phyloP scores from a whole-genome alignment of 2,888 invertebrate genomes.

The Fragum sueziense region DNA sequence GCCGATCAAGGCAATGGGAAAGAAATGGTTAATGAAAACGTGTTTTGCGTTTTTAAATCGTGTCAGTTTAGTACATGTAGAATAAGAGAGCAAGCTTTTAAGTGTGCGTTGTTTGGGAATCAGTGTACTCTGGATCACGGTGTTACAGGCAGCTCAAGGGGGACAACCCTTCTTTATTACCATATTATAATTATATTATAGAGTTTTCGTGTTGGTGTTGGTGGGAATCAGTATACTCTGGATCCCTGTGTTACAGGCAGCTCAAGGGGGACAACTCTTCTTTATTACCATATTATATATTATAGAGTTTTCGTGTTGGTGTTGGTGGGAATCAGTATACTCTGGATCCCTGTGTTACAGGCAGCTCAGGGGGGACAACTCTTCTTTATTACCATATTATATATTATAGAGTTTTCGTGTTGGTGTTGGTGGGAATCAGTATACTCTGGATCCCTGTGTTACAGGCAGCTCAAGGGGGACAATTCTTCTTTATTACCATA shows the following conservation, averaged over 20 bases:
- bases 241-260: conserved; percentile 84
- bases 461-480: conserved; percentile 83
- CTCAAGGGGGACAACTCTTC: conserved; percentile 84
- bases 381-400: conserved; percentile 82
- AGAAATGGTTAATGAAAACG: no score
- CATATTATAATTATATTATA: conserved; percentile 45
- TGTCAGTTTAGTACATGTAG: no score
- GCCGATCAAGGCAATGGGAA: no score
- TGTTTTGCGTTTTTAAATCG: no score
- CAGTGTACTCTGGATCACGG: conserved; percentile 83
- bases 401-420: conserved; percentile 77
- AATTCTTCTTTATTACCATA: conserved; percentile 82
- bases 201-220: conserved; percentile 79
- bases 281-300: conserved; percentile 79
- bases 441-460: conserved; percentile 84
- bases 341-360: conserved; percentile 84
- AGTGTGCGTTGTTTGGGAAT: no score
- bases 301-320: conserved; percentile 78
- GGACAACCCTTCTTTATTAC: conserved; percentile 84
- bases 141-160: conserved; percentile 84
- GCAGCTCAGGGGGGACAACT: conserved; percentile 84
- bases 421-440: conserved; percentile 78
- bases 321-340: conserved; percentile 78
- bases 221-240: conserved; percentile 80
- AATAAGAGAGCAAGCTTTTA: no score